Evolutionary conservation across 2,888 invertebrate species (phyloP), one percentile per base, ranked within the genome.

Genomic region (Imbricaverruca yamaguchii): DNA sequence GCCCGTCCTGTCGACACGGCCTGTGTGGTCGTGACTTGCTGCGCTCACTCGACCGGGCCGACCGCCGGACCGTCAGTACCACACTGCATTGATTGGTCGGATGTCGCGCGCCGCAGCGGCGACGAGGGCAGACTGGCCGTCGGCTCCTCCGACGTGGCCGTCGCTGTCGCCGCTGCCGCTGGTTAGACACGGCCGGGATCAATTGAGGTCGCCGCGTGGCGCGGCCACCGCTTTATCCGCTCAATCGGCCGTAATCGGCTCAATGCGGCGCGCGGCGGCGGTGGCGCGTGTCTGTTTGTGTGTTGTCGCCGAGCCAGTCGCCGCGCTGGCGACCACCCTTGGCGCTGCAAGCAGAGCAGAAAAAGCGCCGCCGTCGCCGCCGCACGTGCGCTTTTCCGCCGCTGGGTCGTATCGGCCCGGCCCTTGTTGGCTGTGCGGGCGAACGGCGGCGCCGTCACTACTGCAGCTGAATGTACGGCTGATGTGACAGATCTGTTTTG

Each of bases 221-320:
- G 18, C 53, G 74, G 74, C 53, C 74, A 13, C 13, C 74, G 69
- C 65, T 53, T 39, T 53, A 74, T 74, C 74, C 25, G 74, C 74
- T 74, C 74, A 74, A 74, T 59, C 74, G 74, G 13, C 39, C 65
- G 53, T 74, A 74, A 74, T 74, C 74, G 13, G 74, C 74, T 74
- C 74, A 74, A 74, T 74, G 11, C 23, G 74, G 18, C 23, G 74
- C 74, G 74, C 74, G 53, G 39, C 13, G 53, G 18, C 13, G 8
- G 53, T 11, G 74, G 39, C 69, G 65, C 9, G 53, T 21, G 39
- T 74, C 74, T 74, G 13, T 74, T 74, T 74, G 74, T 74, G 74
- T 74, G 23, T 23, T 3, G 65, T 1, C 3, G n/a, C n/a, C 23
- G 39, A 39, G 39, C 2, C 39, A 39, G 39, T 39, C 39, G 39